A percentile compares a stretch with the other conserved stretches of the same genome.
These are phyloP conservation scores for Volucella zonaria DNA, from an alignment of 2,888 invertebrate genomes.

Conservation along the genomic window DNA sequence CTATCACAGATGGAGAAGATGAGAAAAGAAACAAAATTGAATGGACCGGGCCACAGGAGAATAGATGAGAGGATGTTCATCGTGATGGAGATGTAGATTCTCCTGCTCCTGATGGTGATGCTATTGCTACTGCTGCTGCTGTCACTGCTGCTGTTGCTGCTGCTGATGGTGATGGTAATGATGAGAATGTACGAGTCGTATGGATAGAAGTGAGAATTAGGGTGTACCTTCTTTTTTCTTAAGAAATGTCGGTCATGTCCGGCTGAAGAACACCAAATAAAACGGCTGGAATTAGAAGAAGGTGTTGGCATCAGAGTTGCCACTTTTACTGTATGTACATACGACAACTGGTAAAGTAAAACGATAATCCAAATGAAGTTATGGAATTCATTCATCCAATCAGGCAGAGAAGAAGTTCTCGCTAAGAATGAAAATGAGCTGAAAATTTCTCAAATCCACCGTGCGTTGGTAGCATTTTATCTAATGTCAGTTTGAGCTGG, in stretches of 20 bases:
- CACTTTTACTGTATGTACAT: too few relatives aligned
- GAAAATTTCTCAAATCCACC: too few relatives aligned
- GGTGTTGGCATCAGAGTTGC: too few relatives aligned
- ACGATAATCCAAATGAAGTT: too few relatives aligned
- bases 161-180: slow-evolving; percentile 32
- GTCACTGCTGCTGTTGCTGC: slow-evolving; percentile 5
- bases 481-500: too few relatives aligned
- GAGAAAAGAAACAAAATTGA: not conserved
- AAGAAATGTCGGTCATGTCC: slow-evolving; percentile 55
- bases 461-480: too few relatives aligned
- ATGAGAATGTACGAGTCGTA: slow-evolving; percentile 32
- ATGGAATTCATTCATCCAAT: slow-evolving; percentile 2
- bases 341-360: too few relatives aligned
- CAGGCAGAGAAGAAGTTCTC: slow-evolving; percentile 25
- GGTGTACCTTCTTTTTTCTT: slow-evolving; percentile 5
- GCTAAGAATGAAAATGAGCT: slow-evolving; percentile 17
- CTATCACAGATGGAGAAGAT: slow-evolving; percentile 47
- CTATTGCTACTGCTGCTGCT: not conserved
- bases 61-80: too few relatives aligned
- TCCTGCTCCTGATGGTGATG: too few relatives aligned
- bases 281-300: not conserved
- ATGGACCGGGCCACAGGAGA: too few relatives aligned
- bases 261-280: slow-evolving; percentile 11
- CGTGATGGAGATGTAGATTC: too few relatives aligned
- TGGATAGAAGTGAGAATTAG: not conserved